Base-by-base conservation (phyloP, 2,113 vertebrate genomes). In the Dissostichus mawsoni region DNA sequence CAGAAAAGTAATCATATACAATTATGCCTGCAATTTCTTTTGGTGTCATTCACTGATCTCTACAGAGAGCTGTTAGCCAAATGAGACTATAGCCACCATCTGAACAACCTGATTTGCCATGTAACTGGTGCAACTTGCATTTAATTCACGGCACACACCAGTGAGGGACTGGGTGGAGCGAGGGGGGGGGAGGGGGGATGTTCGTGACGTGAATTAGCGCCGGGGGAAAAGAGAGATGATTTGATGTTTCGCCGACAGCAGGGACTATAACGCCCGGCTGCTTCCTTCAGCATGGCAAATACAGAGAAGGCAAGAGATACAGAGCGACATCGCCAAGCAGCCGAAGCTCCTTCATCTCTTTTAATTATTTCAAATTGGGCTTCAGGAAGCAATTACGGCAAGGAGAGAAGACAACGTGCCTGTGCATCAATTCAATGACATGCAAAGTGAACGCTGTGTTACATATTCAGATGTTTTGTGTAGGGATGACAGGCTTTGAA, bases 301-400 rank as follows among this genome's bases (percentile, higher is more conserved):
- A 76, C 51, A 58, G 64, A 55, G 77, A 81, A 78, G 66, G 55
- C 63, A 20, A 25, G 65, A 66, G 81, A 82, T 66, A 36, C 51
- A 4, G 53, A 74, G 63, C 29, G 59, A 87, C 77, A 58, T 74
- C 74, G 82, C 69, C 81, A 88, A 86, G 80, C 88, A 89, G 82
- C 81, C 77, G 77, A 70, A 76, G 25, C 81, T 80, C 59, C 78
- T 84, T 82, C 80, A 69, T 82, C 80, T 83, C 86, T 78, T 92
- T 92, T 93, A 90, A 94, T 95, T 89, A 93, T 91, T 89, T 92
- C 86, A 90, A 92, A 88, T 76, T 80, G 86, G 75, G 89, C 81
- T 92, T 89, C 81, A 73, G 92, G 90, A 94, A 81, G 90, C 89
- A 92, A 94, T 95, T 93, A 93, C 87, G 63, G 48, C 80, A 67